Evolutionary conservation across 2,888 invertebrate species (phyloP).

Genomic region (Ferrisia virgata): DNA sequence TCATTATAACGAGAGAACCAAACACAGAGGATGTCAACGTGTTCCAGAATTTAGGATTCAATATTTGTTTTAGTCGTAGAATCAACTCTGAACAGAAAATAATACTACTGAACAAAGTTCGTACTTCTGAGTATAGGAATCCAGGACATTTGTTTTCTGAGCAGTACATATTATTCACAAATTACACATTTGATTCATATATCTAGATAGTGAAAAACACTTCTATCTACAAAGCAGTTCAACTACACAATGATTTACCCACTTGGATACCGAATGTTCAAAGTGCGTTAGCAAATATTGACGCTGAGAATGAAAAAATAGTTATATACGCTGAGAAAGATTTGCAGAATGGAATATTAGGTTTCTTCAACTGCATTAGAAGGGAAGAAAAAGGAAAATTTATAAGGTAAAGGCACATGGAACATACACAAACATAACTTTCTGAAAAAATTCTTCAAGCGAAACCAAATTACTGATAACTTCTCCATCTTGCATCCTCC

Average conservation of each 20-base stretch:
- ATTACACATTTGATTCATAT: too few species aligned
- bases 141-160: too few species aligned
- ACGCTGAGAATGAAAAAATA: conserved; percentile 56
- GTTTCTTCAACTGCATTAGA: conserved; percentile 80
- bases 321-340: conserved; percentile 68
- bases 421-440: background rate
- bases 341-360: conserved; percentile 73
- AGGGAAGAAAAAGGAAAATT: conserved; percentile 61
- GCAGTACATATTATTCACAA: too few species aligned
- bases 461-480: too few species aligned
- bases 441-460: too few species aligned
- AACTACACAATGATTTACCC: conserved; percentile 51
- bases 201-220: background rate
- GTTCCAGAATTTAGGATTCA: background rate
- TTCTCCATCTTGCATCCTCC: too few species aligned
- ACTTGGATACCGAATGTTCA: conserved; percentile 59
- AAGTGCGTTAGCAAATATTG: conserved; percentile 50
- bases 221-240: background rate
- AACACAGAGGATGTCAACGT: background rate
- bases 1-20: background rate
- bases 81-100: background rate
- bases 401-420: conserved; percentile 58
- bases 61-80: background rate
- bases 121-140: too few species aligned
- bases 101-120: background rate